Base-by-base conservation (phyloP, 2,113 vertebrate genomes). In the Aegotheles bennettii region DNA sequence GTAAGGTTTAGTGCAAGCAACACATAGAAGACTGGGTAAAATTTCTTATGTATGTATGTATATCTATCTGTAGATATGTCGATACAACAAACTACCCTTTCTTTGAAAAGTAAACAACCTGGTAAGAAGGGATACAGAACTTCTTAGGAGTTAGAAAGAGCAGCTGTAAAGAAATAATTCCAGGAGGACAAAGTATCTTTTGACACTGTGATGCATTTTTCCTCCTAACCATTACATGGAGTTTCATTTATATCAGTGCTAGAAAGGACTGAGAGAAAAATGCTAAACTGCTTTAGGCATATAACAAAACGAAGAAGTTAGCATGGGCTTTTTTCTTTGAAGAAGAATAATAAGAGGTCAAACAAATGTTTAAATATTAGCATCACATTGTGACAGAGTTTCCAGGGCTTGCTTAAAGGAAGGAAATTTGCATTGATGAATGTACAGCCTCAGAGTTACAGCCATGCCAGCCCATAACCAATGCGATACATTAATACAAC, bases 1-100 rank as follows among this genome's bases (percentile, higher is more conserved):
- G 63, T 65, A 93, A 95, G 95, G 84, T 93, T 95, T 90, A 89
- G 84, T 29, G 50, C 56, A 96, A 96, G 48, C n/a, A 92, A 91
- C 73, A 88, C 73, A 84, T 33, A 83, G 85, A 92, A 82, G 65
- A 95, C 68, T 92, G 94, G 54, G 74, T 64, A n/a, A 76, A 86
- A 89, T 40, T n/a, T 65, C 25, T 81, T 57, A 81, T 74, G 19
- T 57, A 21, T 14, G 24, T 38, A 18, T 69, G 63, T 73, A 10
- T 60, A 28, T 56, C 7, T 54, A 13, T 51, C 8, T 73, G 24
- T 56, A 85, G 69, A 16, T 77, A 67, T 51, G 67, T 57, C 74
- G 38, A 63, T 64, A 78, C 6, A 35, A 61, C 35, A 84, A 90
- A 89, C 73, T 91, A 69, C 67, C 48, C 20, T 48, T 25, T 57